These are phyloP conservation scores for Sarcophaga variegata DNA, from an alignment of 2,888 invertebrate species.

Conservation along the genomic window DNA sequence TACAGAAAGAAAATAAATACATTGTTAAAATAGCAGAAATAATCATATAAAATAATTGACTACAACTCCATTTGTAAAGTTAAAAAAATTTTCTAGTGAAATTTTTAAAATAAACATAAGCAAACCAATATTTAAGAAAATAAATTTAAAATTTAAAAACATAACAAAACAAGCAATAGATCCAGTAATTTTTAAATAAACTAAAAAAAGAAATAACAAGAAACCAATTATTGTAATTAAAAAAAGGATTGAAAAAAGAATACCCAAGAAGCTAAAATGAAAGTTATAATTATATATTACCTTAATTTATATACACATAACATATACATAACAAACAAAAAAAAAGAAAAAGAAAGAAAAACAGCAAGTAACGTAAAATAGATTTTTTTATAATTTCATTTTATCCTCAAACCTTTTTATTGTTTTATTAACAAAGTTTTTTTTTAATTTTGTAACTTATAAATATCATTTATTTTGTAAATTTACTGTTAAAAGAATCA, in stretches of 20 bases:
- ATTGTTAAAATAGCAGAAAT: conserved; percentile 56
- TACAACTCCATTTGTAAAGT: conserved; percentile 54
- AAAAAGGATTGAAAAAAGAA: not conserved
- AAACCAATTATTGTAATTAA: conserved; percentile 9
- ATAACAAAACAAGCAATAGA: conserved; percentile 60
- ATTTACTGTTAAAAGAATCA: conserved; percentile 60
- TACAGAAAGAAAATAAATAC: conserved; percentile 17
- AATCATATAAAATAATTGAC: conserved; percentile 18
- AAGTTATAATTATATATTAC: conserved; percentile 46
- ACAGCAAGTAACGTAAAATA: not conserved
- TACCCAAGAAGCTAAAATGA: conserved; percentile 46
- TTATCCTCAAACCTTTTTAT: conserved; percentile 30
- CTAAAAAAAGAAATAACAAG: not conserved
- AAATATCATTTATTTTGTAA: conserved; percentile 47
- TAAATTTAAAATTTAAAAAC: conserved; percentile 23
- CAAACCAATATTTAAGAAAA: conserved; percentile 45
- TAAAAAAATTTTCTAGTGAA: conserved; percentile 63
- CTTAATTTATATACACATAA: conserved; percentile 44
- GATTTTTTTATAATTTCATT: conserved; percentile 43
- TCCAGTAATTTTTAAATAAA: conserved; percentile 53
- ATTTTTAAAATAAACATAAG: conserved; percentile 55
- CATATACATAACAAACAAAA: not conserved
- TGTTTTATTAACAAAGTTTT: conserved; percentile 36
- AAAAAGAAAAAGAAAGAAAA: conserved; percentile 19
- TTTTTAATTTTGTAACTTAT: conserved; percentile 44